phyloP scores from a whole-genome alignment of 1,140 invertebrate genomes.

The Lasioglossum baleicum region DNA sequence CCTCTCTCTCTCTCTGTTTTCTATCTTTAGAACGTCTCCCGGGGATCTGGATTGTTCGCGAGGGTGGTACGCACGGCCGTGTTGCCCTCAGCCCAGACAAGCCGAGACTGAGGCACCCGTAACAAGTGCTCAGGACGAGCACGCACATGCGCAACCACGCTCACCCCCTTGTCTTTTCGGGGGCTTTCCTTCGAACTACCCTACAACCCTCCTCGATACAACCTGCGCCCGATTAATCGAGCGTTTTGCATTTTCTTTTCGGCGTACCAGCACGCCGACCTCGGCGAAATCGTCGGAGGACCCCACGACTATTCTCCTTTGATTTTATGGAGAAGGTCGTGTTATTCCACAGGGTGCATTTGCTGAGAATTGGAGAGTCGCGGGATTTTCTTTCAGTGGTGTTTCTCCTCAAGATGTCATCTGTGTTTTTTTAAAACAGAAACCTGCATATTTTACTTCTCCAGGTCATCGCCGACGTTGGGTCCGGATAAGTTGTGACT shows the following conservation, averaged over 20 bases:
- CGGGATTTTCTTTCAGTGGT: no score
- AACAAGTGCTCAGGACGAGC: slow-evolving; percentile 67
- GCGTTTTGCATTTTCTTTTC: slow-evolving; percentile 55
- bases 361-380: no score
- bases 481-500: no score
- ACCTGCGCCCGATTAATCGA: slow-evolving; percentile 59
- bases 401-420: no score
- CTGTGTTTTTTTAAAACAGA: no score
- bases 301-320: no score
- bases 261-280: not conserved
- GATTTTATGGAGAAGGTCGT: no score
- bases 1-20: slow-evolving; percentile 5
- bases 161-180: slow-evolving; percentile 21
- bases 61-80: slow-evolving; percentile 48
- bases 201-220: slow-evolving; percentile 18
- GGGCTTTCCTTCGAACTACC: slow-evolving; percentile 6
- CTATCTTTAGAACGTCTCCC: slow-evolving; percentile 62
- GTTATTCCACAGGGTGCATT: no score
- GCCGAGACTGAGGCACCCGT: slow-evolving; percentile 74
- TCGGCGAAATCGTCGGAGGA: no score
- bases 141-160: slow-evolving; percentile 67
- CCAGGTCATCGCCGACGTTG: no score
- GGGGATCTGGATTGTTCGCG: slow-evolving; percentile 39
- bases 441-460: no score
- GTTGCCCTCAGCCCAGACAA: slow-evolving; percentile 76